Conservation (phyloP, 1,140 invertebrate genomes). For the Tetramorium parvispinum region DNA sequence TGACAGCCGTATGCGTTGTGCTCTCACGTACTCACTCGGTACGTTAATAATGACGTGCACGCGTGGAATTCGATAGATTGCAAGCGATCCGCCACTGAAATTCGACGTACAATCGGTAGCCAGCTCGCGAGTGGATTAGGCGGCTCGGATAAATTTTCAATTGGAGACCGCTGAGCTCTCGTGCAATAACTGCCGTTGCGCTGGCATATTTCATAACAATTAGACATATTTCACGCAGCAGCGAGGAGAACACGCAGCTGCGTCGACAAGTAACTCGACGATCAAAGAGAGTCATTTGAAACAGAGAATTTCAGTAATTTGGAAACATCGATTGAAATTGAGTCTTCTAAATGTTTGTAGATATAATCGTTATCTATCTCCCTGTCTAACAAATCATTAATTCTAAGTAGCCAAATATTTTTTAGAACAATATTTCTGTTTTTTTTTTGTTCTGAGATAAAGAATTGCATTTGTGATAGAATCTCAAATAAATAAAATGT, state of each 20-base stretch:
- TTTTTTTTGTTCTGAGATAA: background rate
- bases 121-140: constrained; percentile 48
- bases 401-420: background rate
- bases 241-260: background rate
- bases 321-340: background rate
- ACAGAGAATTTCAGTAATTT: background rate
- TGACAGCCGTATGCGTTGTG: constrained; percentile 26
- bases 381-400: background rate
- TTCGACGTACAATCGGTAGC: constrained; percentile 50
- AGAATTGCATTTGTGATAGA: background rate
- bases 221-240: background rate
- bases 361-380: background rate
- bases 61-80: constrained; percentile 61
- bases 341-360: background rate
- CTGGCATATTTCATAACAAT: constrained; percentile 30
- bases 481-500: background rate
- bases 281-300: background rate
- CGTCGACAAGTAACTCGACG: background rate
- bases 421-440: background rate
- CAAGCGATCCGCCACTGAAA: constrained; percentile 52
- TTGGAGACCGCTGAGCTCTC: constrained; percentile 17
- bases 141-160: constrained; percentile 54
- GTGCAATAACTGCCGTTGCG: background rate
- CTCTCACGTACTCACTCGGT: constrained; percentile 51
- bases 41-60: constrained; percentile 61